Percentiles rank a stretch among this genome's conserved stretches.
phyloP scores from a whole-genome alignment of 2,888 invertebrate species.

The Melipona bicolor region DNA sequence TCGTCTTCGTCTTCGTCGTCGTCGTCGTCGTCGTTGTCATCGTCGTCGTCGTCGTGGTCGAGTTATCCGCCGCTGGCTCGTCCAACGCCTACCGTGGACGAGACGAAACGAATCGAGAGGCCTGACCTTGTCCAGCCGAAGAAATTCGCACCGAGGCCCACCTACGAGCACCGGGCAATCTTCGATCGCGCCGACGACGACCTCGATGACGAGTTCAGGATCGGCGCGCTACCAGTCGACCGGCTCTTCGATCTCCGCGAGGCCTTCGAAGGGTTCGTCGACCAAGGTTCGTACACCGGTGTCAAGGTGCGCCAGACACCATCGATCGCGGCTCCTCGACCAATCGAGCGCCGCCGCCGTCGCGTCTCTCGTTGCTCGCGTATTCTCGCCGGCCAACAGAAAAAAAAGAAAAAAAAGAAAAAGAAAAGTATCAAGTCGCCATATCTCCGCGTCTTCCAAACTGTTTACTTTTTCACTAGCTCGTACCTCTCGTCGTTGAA shows the following conservation, averaged over 20 bases:
- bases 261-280: slow-evolving; percentile 88
- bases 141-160: slow-evolving; percentile 82
- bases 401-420: too few relatives aligned
- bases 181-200: slow-evolving; percentile 86
- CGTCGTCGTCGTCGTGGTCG: slow-evolving; percentile 67
- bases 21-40: slow-evolving; percentile 57
- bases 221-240: slow-evolving; percentile 86
- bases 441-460: background rate
- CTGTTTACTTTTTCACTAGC: background rate
- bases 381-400: background rate
- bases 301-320: slow-evolving; percentile 48
- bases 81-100: slow-evolving; percentile 78
- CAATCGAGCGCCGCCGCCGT: background rate
- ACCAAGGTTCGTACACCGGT: slow-evolving; percentile 86
- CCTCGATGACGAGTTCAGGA: slow-evolving; percentile 81
- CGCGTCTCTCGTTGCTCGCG: too few relatives aligned
- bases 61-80: slow-evolving; percentile 72
- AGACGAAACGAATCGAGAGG: slow-evolving; percentile 78
- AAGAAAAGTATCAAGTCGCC: slow-evolving; percentile 29
- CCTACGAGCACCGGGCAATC: slow-evolving; percentile 83
- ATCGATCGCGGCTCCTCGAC: slow-evolving; percentile 29
- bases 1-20: slow-evolving; percentile 74
- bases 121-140: slow-evolving; percentile 74
- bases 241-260: slow-evolving; percentile 87
- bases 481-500: background rate